Percentiles rank a stretch among this genome's conserved stretches.
phyloP scores from a whole-genome alignment of 2,113 vertebrate genomes.

The Melanerpes aurifrons region DNA sequence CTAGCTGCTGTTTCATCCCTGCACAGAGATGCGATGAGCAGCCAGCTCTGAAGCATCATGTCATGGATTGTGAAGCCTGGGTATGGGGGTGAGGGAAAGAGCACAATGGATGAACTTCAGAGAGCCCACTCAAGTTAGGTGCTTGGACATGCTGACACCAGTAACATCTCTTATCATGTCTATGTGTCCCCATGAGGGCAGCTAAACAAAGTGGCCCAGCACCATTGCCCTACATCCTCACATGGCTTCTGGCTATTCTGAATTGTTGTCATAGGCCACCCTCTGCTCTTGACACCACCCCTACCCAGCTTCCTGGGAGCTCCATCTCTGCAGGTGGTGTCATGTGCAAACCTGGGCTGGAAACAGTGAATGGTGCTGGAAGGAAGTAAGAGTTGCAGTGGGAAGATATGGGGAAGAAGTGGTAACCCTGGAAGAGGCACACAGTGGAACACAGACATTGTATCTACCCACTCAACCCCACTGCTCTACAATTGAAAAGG shows the following conservation, averaged over 20 bases:
- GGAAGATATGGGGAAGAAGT: background rate
- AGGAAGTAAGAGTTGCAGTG: background rate
- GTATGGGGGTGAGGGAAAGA: background rate
- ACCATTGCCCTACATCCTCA: background rate
- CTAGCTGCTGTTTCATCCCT: fast-evolving
- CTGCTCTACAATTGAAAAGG: background rate
- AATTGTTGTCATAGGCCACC: background rate
- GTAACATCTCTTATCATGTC: fast-evolving
- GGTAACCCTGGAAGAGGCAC: background rate
- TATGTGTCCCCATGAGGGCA: no score
- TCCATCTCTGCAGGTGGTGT: background rate
- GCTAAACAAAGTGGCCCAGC: background rate
- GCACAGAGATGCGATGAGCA: background rate
- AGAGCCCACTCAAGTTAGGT: background rate
- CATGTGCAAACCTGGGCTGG: background rate
- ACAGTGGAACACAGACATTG: background rate
- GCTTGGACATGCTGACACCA: background rate
- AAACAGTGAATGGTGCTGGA: fast-evolving
- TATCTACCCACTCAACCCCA: background rate
- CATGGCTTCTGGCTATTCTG: background rate
- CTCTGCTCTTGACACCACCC: background rate
- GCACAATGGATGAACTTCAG: background rate
- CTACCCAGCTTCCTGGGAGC: background rate
- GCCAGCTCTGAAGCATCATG: fast-evolving
- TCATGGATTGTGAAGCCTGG: background rate